Evolutionary conservation across 2,888 invertebrate genomes (phyloP).

Genomic region (Drosophila kokeensis): DNA sequence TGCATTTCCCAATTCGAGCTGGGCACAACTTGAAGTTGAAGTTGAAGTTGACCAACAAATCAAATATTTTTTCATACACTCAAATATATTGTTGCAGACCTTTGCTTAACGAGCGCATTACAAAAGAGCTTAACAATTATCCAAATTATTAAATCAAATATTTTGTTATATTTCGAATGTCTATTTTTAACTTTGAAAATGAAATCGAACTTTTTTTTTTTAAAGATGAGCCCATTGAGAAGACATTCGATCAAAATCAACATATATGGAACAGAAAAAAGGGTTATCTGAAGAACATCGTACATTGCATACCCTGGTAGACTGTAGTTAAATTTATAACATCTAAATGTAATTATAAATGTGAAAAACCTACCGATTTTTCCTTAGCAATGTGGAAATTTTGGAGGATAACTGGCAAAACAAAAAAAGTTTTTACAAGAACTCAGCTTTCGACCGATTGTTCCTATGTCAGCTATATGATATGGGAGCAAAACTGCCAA

Average conservation of each 20-base stretch:
- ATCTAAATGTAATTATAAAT: not conserved
- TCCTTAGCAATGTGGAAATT: not conserved
- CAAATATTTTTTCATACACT: not conserved
- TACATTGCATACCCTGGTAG: not conserved
- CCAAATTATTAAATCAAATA: not conserved
- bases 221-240: not conserved
- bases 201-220: not conserved
- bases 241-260: not conserved
- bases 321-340: not conserved
- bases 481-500: not conserved
- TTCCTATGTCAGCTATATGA: not conserved
- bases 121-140: not conserved
- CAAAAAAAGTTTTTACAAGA: not conserved
- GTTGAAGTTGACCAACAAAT: not conserved
- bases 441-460: not conserved
- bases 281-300: too few species aligned
- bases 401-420: not conserved
- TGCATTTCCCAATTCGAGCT: not conserved
- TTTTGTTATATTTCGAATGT: not conserved
- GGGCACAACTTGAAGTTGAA: not conserved
- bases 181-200: not conserved
- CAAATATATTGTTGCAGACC: not conserved
- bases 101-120: not conserved
- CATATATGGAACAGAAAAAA: not conserved
- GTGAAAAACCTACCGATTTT: not conserved